Conservation (phyloP, 2,113 vertebrate genomes). For the Emydura subglobosa region DNA sequence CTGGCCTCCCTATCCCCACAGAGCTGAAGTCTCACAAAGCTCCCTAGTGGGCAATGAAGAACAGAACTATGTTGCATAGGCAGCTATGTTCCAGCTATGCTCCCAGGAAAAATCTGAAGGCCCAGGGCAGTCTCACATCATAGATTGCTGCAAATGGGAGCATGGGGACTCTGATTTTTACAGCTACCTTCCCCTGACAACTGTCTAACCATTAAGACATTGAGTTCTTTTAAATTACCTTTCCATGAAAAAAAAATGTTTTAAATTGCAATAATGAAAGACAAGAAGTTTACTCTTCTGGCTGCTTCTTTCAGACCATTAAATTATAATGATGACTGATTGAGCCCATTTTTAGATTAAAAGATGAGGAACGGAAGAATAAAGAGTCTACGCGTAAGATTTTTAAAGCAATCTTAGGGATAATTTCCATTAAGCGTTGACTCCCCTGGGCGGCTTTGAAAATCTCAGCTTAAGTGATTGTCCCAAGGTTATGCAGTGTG, state of each 20-base stretch:
- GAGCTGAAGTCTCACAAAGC: not conserved
- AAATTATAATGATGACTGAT: constrained; percentile 48
- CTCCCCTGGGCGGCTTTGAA: not conserved
- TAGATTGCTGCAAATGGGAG: not conserved
- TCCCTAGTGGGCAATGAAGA: not conserved
- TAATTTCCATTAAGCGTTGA: not conserved
- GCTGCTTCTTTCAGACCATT: constrained; percentile 47
- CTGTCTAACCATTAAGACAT: not conserved
- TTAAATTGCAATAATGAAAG: constrained; percentile 19
- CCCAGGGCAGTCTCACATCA: not conserved
- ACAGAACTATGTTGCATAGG: not conserved
- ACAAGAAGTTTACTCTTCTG: constrained; percentile 38
- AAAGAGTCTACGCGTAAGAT: not conserved
- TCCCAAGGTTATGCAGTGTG: not conserved
- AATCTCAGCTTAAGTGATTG: not conserved
- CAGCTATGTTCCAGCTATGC: not conserved
- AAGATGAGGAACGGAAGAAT: not conserved
- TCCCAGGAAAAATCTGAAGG: not conserved
- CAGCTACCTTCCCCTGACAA: not conserved
- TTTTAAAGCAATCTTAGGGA: not conserved
- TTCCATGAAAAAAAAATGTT: not conserved
- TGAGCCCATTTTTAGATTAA: constrained; percentile 51
- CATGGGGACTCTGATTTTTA: not conserved
- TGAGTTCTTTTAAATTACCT: not conserved
- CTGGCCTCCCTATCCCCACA: not conserved